Conservation (phyloP, 2,797 vertebrate genomes). For the Lagodon rhomboides region DNA sequence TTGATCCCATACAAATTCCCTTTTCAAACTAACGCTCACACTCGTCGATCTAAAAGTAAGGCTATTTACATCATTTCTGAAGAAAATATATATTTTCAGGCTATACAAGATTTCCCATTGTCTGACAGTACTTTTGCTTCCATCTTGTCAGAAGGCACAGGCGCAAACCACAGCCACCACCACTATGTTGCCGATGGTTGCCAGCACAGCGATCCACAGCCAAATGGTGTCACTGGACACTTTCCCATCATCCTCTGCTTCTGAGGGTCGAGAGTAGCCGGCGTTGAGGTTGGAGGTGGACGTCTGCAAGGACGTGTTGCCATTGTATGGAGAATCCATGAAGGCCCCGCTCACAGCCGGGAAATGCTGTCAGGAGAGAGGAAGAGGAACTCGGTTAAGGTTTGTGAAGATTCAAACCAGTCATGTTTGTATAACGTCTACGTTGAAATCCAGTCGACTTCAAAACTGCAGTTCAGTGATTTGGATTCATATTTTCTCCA, state of each 20-base stretch:
- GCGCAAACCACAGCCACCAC: conserved; percentile 90
- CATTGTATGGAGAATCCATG: conserved; percentile 88
- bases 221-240: conserved; percentile 87
- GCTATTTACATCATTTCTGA: conserved; percentile 45
- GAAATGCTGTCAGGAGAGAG: conserved; percentile 72
- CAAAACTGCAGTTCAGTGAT: neutral
- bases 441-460: neutral
- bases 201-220: conserved; percentile 89
- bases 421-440: neutral
- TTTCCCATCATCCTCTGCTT: conserved; percentile 84
- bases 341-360: conserved; percentile 81
- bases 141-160: conserved; percentile 86
- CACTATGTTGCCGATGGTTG: conserved; percentile 89
- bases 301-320: conserved; percentile 82
- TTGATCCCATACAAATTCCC: conserved; percentile 18
- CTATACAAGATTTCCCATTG: conserved; percentile 24
- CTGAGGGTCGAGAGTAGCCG: conserved; percentile 77
- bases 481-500: neutral
- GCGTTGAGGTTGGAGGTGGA: conserved; percentile 85
- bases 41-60: conserved; percentile 34
- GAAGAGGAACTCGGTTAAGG: neutral
- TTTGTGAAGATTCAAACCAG: neutral
- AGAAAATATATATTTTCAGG: conserved; percentile 56
- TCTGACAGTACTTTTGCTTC: conserved; percentile 11
- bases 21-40: neutral